Conservation (phyloP, 1,140 invertebrate species). For the Ceratina japonica region DNA sequence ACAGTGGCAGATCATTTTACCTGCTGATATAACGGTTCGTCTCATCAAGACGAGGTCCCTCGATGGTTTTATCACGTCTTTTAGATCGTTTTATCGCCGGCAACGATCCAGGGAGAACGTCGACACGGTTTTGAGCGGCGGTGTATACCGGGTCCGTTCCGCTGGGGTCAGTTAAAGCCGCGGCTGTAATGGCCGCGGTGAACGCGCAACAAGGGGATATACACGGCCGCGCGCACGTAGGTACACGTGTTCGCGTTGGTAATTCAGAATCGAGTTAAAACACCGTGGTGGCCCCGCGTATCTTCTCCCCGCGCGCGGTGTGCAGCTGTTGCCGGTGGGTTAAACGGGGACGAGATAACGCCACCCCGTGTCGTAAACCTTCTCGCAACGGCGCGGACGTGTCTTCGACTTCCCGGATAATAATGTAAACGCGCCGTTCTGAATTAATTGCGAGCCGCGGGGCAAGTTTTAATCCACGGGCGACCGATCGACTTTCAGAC, state of each 20-base stretch:
- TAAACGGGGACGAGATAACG: conserved; percentile 4
- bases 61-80: too few species aligned
- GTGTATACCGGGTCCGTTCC: conserved; percentile 21
- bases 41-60: too few species aligned
- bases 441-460: conserved; percentile 8
- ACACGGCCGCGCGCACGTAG: background rate
- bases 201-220: conserved; percentile 50
- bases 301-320: conserved; percentile 6
- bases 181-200: conserved; percentile 41
- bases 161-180: conserved; percentile 42
- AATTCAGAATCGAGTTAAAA: conserved; percentile 44
- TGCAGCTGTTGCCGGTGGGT: background rate
- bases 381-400: background rate
- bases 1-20: too few species aligned
- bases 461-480: conserved; percentile 41
- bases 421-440: background rate
- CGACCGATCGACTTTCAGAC: background rate
- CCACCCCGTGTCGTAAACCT: conserved; percentile 1
- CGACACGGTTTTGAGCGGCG: too few species aligned
- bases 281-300: background rate
- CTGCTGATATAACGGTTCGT: too few species aligned
- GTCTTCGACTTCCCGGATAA: background rate
- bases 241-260: conserved; percentile 29
- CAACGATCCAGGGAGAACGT: too few species aligned
- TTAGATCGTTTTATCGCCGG: too few species aligned